phyloP scores from a whole-genome alignment of 2,888 invertebrate species.

The Ornithoptera priamus region DNA sequence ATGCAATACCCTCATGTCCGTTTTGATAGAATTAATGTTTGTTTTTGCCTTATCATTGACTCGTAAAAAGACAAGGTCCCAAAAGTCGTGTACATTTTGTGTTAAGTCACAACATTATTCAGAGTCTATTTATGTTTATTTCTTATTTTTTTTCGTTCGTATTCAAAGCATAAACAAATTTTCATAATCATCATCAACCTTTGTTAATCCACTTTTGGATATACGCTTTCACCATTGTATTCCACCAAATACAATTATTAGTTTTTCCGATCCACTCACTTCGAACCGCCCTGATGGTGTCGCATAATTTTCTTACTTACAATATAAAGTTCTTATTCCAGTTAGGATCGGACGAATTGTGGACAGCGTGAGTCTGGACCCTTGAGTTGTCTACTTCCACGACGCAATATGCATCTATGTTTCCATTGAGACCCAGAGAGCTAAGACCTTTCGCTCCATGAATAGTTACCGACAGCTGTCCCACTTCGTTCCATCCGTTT shows the following conservation, averaged over 20 bases:
- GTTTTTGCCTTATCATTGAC: neutral
- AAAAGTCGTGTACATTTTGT: neutral
- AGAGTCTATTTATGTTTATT: neutral
- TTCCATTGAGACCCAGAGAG: constrained; percentile 58
- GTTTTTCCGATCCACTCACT: too few relatives aligned
- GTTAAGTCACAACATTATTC: neutral
- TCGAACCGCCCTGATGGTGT: too few relatives aligned
- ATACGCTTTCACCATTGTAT: too few relatives aligned
- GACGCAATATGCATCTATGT: constrained; percentile 67
- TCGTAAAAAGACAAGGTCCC: neutral
- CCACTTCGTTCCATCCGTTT: constrained; percentile 62
- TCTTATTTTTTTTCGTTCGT: neutral
- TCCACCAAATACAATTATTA: too few relatives aligned
- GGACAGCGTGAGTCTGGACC: constrained; percentile 66
- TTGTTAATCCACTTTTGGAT: too few relatives aligned
- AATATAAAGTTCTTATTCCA: constrained; percentile 70
- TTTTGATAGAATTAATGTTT: neutral
- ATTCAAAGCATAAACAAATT: neutral
- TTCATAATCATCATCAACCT: constrained; percentile 44
- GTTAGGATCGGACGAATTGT: constrained; percentile 58
- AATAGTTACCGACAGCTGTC: constrained; percentile 64
- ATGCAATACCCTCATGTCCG: neutral
- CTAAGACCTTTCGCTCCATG: constrained; percentile 62
- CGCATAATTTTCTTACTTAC: constrained; percentile 49
- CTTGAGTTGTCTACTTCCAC: constrained; percentile 69